Base-by-base conservation (phyloP, 2,797 vertebrate species). In the Gambusia yucatana region DNA sequence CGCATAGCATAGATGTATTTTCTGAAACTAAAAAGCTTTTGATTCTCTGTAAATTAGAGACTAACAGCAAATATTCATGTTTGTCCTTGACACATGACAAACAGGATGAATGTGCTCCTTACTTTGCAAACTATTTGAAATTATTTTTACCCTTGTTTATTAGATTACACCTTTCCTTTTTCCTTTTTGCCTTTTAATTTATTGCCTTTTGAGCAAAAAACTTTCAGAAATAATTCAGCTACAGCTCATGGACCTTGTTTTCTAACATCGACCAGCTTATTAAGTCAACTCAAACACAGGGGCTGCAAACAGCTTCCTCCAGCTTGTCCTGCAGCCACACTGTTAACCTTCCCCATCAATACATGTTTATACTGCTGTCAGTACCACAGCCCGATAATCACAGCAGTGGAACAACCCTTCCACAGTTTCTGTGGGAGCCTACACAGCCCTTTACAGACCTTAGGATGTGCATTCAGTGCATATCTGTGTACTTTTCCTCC, bases 321-420 rank as follows among this genome's bases (percentile, higher is more conserved):
- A 82, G 78, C 80, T 80, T 77, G 50, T 87, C 80, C 84, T 83
- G 73, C 82, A 84, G 86, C 88, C 71, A 22, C 77, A 79, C 78
- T 76, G 83, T 84, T 87, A 88, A 93, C 92, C 89, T 77, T 82
- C 52, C 82, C 83, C 88, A 94, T 94, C 90, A 88, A 89, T 91
- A 84, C 84, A 76, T 91, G 91, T 94, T 93, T 89, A 85, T 85
- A 61, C 83, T 55, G 83, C 83, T 87, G 91, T 81, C 92, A 88
- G 73, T 48, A 78, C 78, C 50, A n/a, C 71, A 84, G 57, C 84
- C 81, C 36, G 74, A 61, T 75, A 67, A 87, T 90, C 87, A 82
- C 79, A 88, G 83, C 83, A 76, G 84, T 76, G 77, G 84, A 82
- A 83, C 83, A 79, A 80, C 69, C 11, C 30, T 28, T 63, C 33